Base-by-base conservation (phyloP, 23 tunicate species). In the Halocynthia roretzi region DNA sequence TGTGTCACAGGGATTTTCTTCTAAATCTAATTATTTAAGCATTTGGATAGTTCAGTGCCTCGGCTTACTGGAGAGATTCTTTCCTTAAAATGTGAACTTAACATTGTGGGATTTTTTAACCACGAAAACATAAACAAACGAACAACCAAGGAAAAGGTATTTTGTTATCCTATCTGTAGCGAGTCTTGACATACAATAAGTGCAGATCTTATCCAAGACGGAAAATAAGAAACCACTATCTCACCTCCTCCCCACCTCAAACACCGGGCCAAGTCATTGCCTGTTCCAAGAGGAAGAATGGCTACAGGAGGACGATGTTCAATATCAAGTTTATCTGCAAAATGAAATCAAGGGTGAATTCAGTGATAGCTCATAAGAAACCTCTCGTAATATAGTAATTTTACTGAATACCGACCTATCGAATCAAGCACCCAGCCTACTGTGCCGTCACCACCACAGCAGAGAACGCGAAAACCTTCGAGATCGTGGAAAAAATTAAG, bases 371-470 rank as follows among this genome's bases (percentile, higher is more conserved):
- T 31, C 44, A 31, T 31, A 31, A 31, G 44, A 60, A 60, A 60
- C 64, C n/a, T 60, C 4, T 2, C 64, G 4, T n/a, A n/a, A 60
- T 15, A n/a, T 15, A 60, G 17, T 60, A 60, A 60, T n/a, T 60
- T 15, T 60, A 15, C 2, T 15, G 23, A 68, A n/a, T 10, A 85
- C 87, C 69, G 51, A 88, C 95, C 95, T 8, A 88, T 88, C 62
- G 81, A 83, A 58, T 88, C 95, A 6, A 88, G 70, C 22, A 88
- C 87, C 95, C 95, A 88, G 51, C 95, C 95, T 0, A 88, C 95
- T 22, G 95, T 88, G 12, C 95, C 95, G 58, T 88, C 95, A 11
- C 95, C 95, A 7, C 95, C 95, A 73, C 95, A 88, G 54, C 95
- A 88, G 11, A 88, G 80, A 66, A 88, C 87, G 56, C 87, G 84